Evolutionary conservation across 2,888 invertebrate species (phyloP).

Genomic region (Epistrophella euchroma): DNA sequence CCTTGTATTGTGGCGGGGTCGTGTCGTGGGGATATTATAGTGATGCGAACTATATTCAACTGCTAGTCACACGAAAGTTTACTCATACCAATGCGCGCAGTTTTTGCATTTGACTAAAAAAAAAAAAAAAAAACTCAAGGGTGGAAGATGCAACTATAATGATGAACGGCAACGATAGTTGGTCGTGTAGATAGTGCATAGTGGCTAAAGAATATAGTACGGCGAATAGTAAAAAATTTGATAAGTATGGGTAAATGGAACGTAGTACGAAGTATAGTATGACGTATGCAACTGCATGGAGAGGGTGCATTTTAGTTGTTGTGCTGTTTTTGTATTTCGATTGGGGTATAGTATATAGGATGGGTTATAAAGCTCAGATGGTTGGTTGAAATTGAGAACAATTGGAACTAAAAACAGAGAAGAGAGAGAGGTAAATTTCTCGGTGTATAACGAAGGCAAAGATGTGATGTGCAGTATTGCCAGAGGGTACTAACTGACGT

Average conservation of each 20-base stretch:
- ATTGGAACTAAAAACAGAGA: constrained; percentile 59
- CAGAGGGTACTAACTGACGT: constrained; percentile 19
- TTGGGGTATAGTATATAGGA: constrained; percentile 37
- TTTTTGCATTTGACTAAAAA: constrained; percentile 8
- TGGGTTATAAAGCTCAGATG: constrained; percentile 25
- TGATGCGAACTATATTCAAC: constrained; percentile 24
- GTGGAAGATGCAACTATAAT: constrained; percentile 40
- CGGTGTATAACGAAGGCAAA: constrained; percentile 17
- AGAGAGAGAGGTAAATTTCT: constrained; percentile 21
- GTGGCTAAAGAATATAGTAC: constrained; percentile 17
- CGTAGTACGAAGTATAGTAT: constrained; percentile 51
- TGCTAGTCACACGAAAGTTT: constrained; percentile 44
- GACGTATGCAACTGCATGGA: constrained; percentile 58
- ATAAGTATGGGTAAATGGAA: constrained; percentile 64
- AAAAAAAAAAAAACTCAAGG: constrained; percentile 7
- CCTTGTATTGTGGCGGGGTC: constrained; percentile 17
- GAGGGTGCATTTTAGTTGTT: constrained; percentile 42
- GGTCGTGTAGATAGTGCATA: not conserved
- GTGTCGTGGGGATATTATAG: not conserved
- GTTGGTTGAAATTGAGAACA: constrained; percentile 55
- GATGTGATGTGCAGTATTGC: constrained; percentile 37
- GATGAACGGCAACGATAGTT: constrained; percentile 33
- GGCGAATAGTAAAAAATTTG: constrained; percentile 12
- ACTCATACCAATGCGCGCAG: constrained; percentile 57
- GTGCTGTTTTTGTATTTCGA: not conserved